Conservation (phyloP, 92 coral and sea anemone genomes). For the Isaurus tuberculatus region DNA sequence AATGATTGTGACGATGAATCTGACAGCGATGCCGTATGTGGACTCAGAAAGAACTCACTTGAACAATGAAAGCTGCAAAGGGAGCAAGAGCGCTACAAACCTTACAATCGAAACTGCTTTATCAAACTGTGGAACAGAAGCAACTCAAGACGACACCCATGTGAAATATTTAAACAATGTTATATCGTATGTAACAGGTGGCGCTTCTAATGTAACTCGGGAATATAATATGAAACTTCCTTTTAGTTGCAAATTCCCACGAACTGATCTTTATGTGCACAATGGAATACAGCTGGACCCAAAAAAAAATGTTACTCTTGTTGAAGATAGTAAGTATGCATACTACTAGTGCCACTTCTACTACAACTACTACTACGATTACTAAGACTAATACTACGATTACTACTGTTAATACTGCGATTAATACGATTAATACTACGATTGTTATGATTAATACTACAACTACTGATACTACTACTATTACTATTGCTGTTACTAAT, state of each 20-base stretch:
- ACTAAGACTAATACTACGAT: no score
- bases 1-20: not conserved
- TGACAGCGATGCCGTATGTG: not conserved
- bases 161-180: conserved; percentile 13
- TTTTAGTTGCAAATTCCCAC: not conserved
- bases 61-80: not conserved
- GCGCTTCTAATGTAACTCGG: not conserved
- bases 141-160: not conserved
- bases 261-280: not conserved
- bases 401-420: not conserved
- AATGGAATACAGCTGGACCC: conserved; percentile 2
- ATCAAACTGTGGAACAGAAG: not conserved
- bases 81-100: not conserved
- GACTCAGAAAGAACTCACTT: conserved; percentile 9
- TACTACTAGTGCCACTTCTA: not conserved
- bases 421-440: no score
- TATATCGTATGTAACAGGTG: not conserved
- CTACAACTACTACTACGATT: no score
- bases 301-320: not conserved
- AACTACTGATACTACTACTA: no score
- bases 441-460: not conserved
- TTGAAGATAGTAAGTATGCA: not conserved
- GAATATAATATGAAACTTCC: conserved; percentile 11
- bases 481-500: no score
- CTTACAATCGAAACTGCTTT: not conserved